These are phyloP conservation scores for Malaclemys terrapin DNA, from an alignment of 2,113 vertebrate species.

Conservation along the genomic window DNA sequence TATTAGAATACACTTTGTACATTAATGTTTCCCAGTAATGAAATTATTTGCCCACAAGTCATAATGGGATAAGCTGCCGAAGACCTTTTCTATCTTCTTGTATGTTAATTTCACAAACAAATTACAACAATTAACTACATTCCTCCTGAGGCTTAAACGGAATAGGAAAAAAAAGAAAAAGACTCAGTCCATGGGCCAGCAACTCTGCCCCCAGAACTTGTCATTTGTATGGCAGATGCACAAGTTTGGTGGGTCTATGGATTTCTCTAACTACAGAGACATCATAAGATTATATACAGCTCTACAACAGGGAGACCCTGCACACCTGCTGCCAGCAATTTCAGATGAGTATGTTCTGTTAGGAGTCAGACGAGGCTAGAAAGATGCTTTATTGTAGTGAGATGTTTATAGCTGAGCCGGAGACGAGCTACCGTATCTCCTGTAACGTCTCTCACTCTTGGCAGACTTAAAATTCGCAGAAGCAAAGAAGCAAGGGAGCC, in stretches of 20 bases:
- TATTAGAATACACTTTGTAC: not conserved
- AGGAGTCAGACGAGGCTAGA: not conserved
- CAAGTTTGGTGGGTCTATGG: not conserved
- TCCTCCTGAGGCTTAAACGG: not conserved
- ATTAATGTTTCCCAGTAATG: constrained; percentile 23
- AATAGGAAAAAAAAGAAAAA: not conserved
- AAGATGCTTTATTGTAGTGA: not conserved
- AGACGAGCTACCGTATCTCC: not conserved
- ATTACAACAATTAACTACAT: not conserved
- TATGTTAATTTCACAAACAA: constrained; percentile 16
- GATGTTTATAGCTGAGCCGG: not conserved
- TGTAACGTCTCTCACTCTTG: not conserved
- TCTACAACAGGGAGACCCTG: not conserved
- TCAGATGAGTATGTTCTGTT: not conserved
- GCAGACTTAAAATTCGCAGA: not conserved
- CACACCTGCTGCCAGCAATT: not conserved
- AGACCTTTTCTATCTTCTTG: not conserved
- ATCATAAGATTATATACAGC: not conserved
- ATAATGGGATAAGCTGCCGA: not conserved
- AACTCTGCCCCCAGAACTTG: not conserved
- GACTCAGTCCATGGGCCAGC: not conserved
- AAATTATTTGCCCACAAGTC: constrained; percentile 16
- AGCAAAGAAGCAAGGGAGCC: not conserved
- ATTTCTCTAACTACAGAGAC: not conserved
- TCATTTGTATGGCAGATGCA: not conserved